Evolutionary conservation across 1,140 invertebrate genomes (phyloP).

Genomic region (Amphibalanus amphitrite): DNA sequence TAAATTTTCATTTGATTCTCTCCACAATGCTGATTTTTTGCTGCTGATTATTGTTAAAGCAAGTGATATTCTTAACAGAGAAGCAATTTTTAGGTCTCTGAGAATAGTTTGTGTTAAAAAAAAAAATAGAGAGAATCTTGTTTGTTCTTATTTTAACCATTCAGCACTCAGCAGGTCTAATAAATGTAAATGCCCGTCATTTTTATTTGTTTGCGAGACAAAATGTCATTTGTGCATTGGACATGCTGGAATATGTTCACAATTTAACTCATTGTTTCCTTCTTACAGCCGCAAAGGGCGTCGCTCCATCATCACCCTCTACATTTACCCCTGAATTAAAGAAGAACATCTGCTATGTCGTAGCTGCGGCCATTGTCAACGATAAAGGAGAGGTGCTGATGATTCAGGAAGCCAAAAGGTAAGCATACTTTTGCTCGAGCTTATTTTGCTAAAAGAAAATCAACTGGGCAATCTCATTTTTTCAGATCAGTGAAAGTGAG

Average conservation of each 20-base stretch:
- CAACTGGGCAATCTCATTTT: no score
- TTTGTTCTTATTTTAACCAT: no score
- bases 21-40: no score
- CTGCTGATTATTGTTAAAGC: no score
- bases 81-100: no score
- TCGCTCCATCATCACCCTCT: constrained; percentile 50
- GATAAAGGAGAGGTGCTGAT: constrained; percentile 73
- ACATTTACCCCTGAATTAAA: constrained; percentile 63
- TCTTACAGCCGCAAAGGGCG: constrained; percentile 51
- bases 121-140: no score
- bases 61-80: no score
- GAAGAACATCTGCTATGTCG: constrained; percentile 77
- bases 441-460: no score
- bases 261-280: constrained; percentile 3
- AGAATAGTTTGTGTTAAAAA: no score
- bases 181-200: no score
- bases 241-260: not conserved
- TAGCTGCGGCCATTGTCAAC: constrained; percentile 74
- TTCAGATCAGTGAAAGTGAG: no score
- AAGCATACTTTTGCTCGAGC: not conserved
- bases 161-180: no score
- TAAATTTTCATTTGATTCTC: not conserved
- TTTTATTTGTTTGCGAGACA: not conserved
- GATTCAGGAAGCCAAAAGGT: constrained; percentile 86
- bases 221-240: not conserved